Base-by-base conservation (phyloP, 2,797 vertebrate species). In the Poeciliopsis infans region DNA sequence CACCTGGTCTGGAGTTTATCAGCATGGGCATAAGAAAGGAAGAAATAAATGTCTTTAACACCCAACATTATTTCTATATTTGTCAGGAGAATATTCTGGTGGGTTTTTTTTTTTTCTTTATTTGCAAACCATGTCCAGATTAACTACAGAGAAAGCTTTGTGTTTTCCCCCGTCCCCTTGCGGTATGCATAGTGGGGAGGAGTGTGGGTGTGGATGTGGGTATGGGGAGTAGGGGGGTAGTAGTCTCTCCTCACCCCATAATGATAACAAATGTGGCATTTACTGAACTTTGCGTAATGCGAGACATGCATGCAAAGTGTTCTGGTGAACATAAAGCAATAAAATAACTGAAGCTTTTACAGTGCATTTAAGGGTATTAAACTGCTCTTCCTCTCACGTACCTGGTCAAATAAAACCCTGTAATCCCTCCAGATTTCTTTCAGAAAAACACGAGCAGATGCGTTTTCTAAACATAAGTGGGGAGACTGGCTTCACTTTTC, bases 271-370 rank as follows among this genome's bases (percentile, higher is more conserved):
- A 83, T 64, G 72, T 4, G 5, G 75, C 51, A 46, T 85, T 86
- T 49, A 78, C 8, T 59, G 31, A 75, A 70, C 41, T 77, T 41
- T 55, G 23, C 31, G 46, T 39, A 57, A 70, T 6, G 0, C 41
- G 55, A 68, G 46, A 39, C 55, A 64, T 68, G 70, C 43, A 86
- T 89, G 89, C 83, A 91, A 90, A 87, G 23, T 12, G 1, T 16
- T 51, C 49, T 20, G 16, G 75, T 61, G 2, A 70, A 69, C 47
- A 36, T 33, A 0, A 2, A 33, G 7, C 28, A 53, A 20, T 75
- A 72, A 85, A 87, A 77, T 78, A 82, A 82, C 53, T 41, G 68
- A 36, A 36, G 1, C 18, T 83, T 41, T 23, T 0, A 7, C 39
- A 18, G 45, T 59, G 15, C 25, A 5, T 25, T 69, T n/a, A 43